A percentile compares a stretch with the other conserved stretches of the same genome.
phyloP scores from a whole-genome alignment of 1,140 invertebrate genomes.

The Linepithema humile region DNA sequence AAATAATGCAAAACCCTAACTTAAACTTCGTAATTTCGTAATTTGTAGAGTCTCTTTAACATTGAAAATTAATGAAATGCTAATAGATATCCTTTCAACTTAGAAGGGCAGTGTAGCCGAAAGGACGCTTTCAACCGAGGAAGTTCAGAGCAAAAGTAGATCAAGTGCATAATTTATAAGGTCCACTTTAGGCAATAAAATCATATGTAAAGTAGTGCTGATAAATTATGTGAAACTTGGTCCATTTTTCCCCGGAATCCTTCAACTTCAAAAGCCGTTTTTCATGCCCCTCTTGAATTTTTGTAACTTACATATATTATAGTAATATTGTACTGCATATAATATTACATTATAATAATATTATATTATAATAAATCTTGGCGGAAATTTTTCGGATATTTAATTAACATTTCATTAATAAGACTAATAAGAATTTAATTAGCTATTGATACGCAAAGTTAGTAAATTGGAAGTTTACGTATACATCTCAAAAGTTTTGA shows the following conservation, averaged over 20 bases:
- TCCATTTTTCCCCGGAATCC: background rate
- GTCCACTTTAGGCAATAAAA: slow-evolving; percentile 24
- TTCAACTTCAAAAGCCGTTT: slow-evolving; percentile 1
- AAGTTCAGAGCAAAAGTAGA: slow-evolving; percentile 1
- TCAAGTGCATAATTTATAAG: slow-evolving; percentile 32
- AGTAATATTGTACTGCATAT: too few species aligned
- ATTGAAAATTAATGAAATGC: slow-evolving; percentile 9
- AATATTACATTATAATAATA: slow-evolving; percentile 11
- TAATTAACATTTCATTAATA: too few species aligned
- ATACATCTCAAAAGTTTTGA: too few species aligned
- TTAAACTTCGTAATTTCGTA: background rate
- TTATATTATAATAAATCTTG: background rate
- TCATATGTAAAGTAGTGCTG: slow-evolving; percentile 12
- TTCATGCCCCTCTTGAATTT: background rate
- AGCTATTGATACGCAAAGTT: too few species aligned
- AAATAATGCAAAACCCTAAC: background rate
- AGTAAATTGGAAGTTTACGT: too few species aligned
- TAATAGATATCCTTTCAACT: background rate
- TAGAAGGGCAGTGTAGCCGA: background rate
- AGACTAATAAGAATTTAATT: too few species aligned
- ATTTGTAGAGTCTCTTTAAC: background rate
- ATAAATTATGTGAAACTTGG: slow-evolving; percentile 40
- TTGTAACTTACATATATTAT: background rate
- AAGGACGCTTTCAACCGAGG: background rate
- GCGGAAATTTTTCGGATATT: too few species aligned